Base-by-base conservation (phyloP, 2,113 vertebrate species). In the Peucedramus taeniatus region DNA sequence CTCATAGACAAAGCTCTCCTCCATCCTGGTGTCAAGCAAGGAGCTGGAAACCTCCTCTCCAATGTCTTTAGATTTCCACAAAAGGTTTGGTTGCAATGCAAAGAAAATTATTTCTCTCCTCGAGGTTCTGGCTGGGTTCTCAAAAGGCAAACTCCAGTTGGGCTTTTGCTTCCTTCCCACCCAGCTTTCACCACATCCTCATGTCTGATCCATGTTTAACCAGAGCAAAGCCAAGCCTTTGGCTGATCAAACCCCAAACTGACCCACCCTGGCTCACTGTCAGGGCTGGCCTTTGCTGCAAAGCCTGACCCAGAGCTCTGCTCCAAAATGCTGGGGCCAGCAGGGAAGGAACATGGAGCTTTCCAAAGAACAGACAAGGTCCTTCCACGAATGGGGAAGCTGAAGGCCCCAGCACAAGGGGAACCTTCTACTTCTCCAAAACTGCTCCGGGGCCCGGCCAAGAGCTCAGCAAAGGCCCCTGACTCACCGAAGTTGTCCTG, bases 401-500 rank as follows among this genome's bases (percentile, higher is more conserved):
- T 54, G 7, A 42, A 78, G 78, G n/a, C n/a, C 70, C 77, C 54
- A 22, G 75, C 66, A 80, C 39, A 69, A 86, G 14, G 49, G 15
- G 93, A 94, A 85, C 61, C 35, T 23, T 2, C 40, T 3, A 14
- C 50, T 96, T 91, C 70, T 90, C 45, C 50, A 76, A 10, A 90
- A 77, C 33, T 74, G 70, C 87, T 49, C 11, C 5, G 11, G 83
- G 13, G 71, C 42, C 0, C 0, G 3, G 16, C 61, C 0, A 0
- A 70, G 26, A 57, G 70, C 69, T 51, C 5, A 2, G 37, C 64
- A 50, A 31, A 37, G 35, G n/a, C 26, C 39, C 15, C 15, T 24
- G 1, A 5, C 98, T 98, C 98, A 99, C 99, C 99, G 40, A 99
- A 99, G 95, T 99, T 99, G 94, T 99, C 99, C 80, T 99, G 98